Evolutionary conservation across 2,888 invertebrate genomes (phyloP).

Genomic region (Brachynemurus nebulosus): DNA sequence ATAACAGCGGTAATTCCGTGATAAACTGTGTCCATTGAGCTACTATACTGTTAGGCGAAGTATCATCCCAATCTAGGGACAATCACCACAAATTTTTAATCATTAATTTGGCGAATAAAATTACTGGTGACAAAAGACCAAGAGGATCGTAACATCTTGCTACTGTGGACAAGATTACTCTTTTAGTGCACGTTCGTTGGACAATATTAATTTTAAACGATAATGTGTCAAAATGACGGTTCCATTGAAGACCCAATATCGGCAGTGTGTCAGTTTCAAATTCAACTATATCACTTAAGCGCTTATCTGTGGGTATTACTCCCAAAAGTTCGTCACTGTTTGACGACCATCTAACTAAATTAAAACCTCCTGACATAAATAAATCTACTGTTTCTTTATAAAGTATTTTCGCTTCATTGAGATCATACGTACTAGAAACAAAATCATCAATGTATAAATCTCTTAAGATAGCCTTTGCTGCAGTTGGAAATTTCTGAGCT

Average conservation of each 20-base stretch:
- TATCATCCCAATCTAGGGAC: slow-evolving; percentile 11
- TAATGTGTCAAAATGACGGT: no score
- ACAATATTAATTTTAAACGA: no score
- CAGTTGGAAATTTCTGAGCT: slow-evolving; percentile 4
- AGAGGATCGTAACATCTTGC: no score
- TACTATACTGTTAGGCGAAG: slow-evolving; percentile 7
- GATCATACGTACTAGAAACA: slow-evolving; percentile 3
- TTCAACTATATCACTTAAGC: no score
- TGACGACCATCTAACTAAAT: slow-evolving; percentile 10
- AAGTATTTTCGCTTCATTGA: neutral
- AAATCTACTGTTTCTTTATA: neutral
- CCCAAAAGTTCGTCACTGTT: no score
- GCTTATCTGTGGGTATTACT: no score
- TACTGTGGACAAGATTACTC: no score
- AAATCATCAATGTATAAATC: slow-evolving; percentile 12
- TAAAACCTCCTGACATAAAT: slow-evolving; percentile 7
- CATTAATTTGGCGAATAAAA: slow-evolving; percentile 9
- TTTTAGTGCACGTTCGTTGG: no score
- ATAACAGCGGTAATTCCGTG: slow-evolving; percentile 8
- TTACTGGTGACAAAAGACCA: no score
- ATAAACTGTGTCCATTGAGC: slow-evolving; percentile 7
- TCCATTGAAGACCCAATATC: slow-evolving; percentile 3
- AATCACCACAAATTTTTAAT: slow-evolving; percentile 12
- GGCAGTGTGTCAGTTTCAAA: no score
- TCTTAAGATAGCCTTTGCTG: neutral